Base-by-base conservation (phyloP, 1,140 invertebrate genomes). In the Orius laevigatus region DNA sequence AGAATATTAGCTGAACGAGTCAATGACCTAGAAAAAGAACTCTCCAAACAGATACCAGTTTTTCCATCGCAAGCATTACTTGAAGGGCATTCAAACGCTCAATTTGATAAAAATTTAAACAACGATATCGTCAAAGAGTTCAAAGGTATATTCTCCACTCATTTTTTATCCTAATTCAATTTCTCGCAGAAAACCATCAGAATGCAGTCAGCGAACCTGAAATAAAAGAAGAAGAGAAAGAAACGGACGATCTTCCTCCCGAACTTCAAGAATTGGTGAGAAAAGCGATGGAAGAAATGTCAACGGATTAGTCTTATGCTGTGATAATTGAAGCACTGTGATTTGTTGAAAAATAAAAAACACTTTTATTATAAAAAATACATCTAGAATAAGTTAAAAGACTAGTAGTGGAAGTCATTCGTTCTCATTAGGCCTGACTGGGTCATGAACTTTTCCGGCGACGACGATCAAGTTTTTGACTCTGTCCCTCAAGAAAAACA, bases 401-500 rank as follows among this genome's bases (percentile, higher is more conserved):
- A n/a, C n/a, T n/a, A n/a, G n/a, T n/a, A n/a, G n/a, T n/a, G n/a
- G n/a, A n/a, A n/a, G n/a, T n/a, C n/a, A n/a, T n/a, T n/a, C n/a
- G n/a, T n/a, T n/a, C n/a, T n/a, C n/a, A n/a, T n/a, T n/a, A n/a
- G n/a, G n/a, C n/a, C n/a, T n/a, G n/a, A n/a, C n/a, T n/a, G n/a
- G n/a, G n/a, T n/a, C n/a, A n/a, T n/a, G n/a, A n/a, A 75, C 56
- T 57, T 74, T 75, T 46, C 79, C 79, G 3, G 72, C 67, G 48
- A 78, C 76, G 5, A 76, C 64, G 1, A 80, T 67, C 5, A 78
- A 65, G 20, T 74, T 69, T 43, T 73, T 70, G 33, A 68, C 58
- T 34, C 66, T 69, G 53, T 83, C 76, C 11, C 72, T 57, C 19
- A 83, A 72, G 56, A 75, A 74, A 58, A 79, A 81, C 9, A 79